These are phyloP conservation scores for Nemotelus nigrinus DNA, from an alignment of 2,888 invertebrate genomes.

Conservation along the genomic window DNA sequence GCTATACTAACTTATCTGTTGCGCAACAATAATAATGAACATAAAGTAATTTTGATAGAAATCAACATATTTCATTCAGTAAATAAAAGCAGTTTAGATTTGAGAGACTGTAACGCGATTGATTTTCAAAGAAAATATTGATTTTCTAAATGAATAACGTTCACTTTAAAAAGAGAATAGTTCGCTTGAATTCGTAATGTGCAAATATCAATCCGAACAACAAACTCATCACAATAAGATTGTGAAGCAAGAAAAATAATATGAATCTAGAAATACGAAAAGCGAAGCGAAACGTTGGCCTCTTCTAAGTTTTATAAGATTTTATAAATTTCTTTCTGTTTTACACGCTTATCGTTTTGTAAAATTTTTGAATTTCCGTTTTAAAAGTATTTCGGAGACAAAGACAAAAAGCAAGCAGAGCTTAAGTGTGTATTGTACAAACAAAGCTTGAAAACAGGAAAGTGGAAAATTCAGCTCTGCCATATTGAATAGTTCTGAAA, in stretches of 20 bases:
- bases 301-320: slow-evolving; percentile 48
- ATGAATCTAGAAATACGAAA: slow-evolving; percentile 1
- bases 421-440: too few relatives aligned
- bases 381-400: not conserved
- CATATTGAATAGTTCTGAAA: too few relatives aligned
- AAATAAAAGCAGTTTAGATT: not conserved
- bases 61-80: not conserved
- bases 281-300: slow-evolving; percentile 54
- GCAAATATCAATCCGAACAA: too few relatives aligned
- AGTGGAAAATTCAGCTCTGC: too few relatives aligned
- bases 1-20: slow-evolving; percentile 41
- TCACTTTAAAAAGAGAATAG: not conserved
- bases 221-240: too few relatives aligned
- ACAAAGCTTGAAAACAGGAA: too few relatives aligned
- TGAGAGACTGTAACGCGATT: not conserved
- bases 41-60: slow-evolving; percentile 22
- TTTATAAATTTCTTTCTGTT: slow-evolving; percentile 33
- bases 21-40: slow-evolving; percentile 26
- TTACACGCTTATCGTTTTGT: slow-evolving; percentile 31
- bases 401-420: too few relatives aligned
- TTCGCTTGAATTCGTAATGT: too few relatives aligned
- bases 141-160: not conserved
- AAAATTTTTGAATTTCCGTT: slow-evolving; percentile 46
- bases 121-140: not conserved
- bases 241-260: too few relatives aligned